Evolutionary conservation across 2,113 vertebrate genomes (phyloP).

Genomic region (Pterocles orientalis): DNA sequence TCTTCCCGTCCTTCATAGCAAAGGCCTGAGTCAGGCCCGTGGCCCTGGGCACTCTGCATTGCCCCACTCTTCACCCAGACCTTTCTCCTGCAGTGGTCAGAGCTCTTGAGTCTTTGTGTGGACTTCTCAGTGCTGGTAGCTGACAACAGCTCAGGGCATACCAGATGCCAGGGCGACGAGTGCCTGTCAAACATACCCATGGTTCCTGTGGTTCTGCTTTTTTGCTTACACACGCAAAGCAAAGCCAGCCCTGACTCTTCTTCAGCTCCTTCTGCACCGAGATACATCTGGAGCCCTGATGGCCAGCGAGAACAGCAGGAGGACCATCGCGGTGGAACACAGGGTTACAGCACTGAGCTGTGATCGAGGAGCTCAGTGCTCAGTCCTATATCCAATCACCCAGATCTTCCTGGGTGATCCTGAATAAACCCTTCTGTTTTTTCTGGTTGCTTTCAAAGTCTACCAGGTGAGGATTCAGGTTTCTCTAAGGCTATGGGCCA

Average conservation of each 20-base stretch:
- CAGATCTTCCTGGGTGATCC: neutral
- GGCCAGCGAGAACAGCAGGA: neutral
- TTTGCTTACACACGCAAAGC: neutral
- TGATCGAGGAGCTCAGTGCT: neutral
- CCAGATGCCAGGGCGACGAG: neutral
- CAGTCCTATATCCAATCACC: neutral
- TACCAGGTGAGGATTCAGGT: neutral
- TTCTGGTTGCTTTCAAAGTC: neutral
- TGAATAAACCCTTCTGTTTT: neutral
- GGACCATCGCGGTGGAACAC: fast-evolving
- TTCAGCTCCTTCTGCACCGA: neutral
- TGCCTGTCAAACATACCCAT: neutral
- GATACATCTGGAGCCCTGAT: neutral
- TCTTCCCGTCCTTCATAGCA: neutral
- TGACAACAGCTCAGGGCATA: neutral
- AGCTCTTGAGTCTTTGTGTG: neutral
- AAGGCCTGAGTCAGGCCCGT: neutral
- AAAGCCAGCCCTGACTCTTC: neutral
- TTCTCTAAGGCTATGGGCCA: neutral
- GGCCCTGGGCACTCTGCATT: neutral
- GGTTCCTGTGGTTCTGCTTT: neutral
- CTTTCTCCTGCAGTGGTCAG: neutral
- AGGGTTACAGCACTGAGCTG: neutral
- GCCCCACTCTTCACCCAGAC: neutral
- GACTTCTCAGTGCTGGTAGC: neutral